A percentile compares a stretch with the other conserved stretches of the same genome.
These are phyloP conservation scores for Myopa tessellatipennis DNA, from an alignment of 2,888 invertebrate species.

Conservation along the genomic window DNA sequence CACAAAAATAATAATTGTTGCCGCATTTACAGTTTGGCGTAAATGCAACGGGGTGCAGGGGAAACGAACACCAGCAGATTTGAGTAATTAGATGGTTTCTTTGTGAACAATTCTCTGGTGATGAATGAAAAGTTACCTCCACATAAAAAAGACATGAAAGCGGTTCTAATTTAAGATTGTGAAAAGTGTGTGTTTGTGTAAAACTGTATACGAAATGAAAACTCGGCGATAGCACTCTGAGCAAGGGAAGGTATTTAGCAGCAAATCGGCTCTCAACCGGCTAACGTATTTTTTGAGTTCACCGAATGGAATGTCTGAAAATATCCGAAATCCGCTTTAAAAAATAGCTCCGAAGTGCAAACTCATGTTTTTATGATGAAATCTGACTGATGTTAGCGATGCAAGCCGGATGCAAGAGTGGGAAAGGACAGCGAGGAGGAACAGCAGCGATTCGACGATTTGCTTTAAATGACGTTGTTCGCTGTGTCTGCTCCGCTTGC, in stretches of 20 bases:
- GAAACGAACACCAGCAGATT: neutral
- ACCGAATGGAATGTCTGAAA: conserved; percentile 24
- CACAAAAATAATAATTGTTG: conserved; percentile 19
- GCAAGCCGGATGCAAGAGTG: neutral
- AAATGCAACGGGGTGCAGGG: too few relatives aligned
- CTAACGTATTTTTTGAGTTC: conserved; percentile 13
- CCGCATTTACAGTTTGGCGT: conserved; percentile 19
- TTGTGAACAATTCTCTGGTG: conserved; percentile 7
- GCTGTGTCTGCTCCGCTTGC: neutral
- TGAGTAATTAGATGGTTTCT: conserved; percentile 38
- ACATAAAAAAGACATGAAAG: conserved; percentile 3
- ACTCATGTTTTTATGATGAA: conserved; percentile 59
- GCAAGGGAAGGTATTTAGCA: conserved; percentile 26
- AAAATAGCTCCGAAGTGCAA: conserved; percentile 63
- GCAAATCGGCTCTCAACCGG: conserved; percentile 19
- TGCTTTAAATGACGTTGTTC: conserved; percentile 24
- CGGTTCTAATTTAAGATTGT: neutral
- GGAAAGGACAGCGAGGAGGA: neutral
- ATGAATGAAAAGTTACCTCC: neutral
- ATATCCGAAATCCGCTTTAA: conserved; percentile 58
- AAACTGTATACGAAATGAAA: conserved; percentile 16
- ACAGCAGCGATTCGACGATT: conserved; percentile 12
- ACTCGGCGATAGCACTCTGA: neutral
- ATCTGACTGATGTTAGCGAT: conserved; percentile 22
- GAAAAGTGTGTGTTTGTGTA: neutral